Base-by-base conservation (phyloP, 2,113 vertebrate genomes). In the Pardalotus punctatus region DNA sequence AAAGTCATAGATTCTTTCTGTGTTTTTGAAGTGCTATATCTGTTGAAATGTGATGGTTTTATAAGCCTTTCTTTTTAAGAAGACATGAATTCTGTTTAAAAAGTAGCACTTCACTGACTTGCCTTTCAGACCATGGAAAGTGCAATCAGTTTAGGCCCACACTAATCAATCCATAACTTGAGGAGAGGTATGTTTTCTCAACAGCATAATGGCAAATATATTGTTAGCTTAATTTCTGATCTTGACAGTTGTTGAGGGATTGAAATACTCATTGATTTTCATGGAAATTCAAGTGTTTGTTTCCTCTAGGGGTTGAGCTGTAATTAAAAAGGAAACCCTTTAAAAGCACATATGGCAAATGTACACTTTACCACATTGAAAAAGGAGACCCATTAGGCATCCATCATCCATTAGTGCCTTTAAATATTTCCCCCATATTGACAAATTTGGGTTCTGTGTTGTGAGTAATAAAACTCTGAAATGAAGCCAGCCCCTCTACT, bases 301-400 rank as follows among this genome's bases (percentile, higher is more conserved):
- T 95, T 93, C 70, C 92, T 93, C 84, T 67, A 35, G 92, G 51
- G 86, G 43, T 61, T 91, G 60, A 94, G 60, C 77, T 93, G 77
- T 94, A 94, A 94, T 96, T 95, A 91, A 95, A 94, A 83, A 81
- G 69, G 47, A 86, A 91, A 57, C 81, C 38, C 40, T 93, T 95
- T 96, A 89, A 96, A 95, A 91, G 86, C 95, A 87, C 60, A 57
- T 81, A 64, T 89, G 69, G 89, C 86, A 93, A 96, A 86, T 93
- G 56, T 54, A 94, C 64, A 33, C 69, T 92, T 94, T 78, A 47
- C 72, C 72, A 43, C 60, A 33, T 19, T 86, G 83, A 93, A 91
- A 93, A 86, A 42, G 56, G 50, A 56, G 35, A 83, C 69, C 80
- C 81, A 84, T 89, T 95, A 94, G 47, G 36, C 73, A 93, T 91